phyloP scores from a whole-genome alignment of 2,113 vertebrate species.

The Xerus inauris region DNA sequence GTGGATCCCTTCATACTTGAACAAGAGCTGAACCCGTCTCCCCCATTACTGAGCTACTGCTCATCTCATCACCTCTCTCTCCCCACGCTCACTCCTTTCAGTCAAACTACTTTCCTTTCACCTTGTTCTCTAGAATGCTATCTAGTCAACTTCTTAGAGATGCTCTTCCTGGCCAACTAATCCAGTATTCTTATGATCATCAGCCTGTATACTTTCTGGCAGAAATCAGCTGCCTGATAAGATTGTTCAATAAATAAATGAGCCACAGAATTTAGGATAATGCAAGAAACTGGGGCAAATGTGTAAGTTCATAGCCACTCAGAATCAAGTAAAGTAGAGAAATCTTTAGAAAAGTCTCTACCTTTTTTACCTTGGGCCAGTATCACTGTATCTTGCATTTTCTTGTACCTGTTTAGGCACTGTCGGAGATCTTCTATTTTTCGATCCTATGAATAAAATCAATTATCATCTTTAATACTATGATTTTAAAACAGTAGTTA shows the following conservation, averaged over 20 bases:
- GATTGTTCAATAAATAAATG: not conserved
- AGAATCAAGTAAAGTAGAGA: not conserved
- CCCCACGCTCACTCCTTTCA: not conserved
- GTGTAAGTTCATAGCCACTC: not conserved
- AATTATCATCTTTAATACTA: not conserved
- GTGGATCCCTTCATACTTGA: not conserved
- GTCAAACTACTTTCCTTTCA: not conserved
- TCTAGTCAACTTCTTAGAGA: not conserved
- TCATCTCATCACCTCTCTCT: not conserved
- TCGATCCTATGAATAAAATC: slow-evolving; percentile 89
- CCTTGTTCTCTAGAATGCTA: not conserved
- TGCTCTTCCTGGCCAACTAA: not conserved
- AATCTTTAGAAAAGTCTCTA: slow-evolving; percentile 68
- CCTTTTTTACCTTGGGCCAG: slow-evolving; percentile 94
- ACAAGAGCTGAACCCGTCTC: not conserved
- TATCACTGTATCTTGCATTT: slow-evolving; percentile 95
- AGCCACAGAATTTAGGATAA: not conserved
- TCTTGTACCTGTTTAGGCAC: slow-evolving; percentile 94
- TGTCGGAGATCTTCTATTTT: slow-evolving; percentile 98
- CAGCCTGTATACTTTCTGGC: not conserved
- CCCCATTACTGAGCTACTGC: too few relatives aligned
- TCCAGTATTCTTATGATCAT: not conserved
- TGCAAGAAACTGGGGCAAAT: not conserved
- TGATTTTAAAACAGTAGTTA: not conserved
- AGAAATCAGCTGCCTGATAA: not conserved